These are phyloP conservation scores for Acanthosepion esculentum DNA, from an alignment of 2,888 invertebrate genomes.

Conservation along the genomic window DNA sequence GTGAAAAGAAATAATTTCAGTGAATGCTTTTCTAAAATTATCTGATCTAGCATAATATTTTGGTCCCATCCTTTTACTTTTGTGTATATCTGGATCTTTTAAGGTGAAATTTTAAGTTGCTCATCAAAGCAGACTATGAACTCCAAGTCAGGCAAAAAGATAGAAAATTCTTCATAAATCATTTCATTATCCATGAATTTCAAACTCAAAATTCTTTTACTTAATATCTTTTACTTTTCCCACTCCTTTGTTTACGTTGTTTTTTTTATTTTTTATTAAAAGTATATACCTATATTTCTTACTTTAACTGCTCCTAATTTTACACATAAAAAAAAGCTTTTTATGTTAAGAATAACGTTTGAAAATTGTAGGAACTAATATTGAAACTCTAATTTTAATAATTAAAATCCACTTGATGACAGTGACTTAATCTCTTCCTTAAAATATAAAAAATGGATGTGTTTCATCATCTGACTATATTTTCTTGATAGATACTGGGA, in stretches of 20 bases:
- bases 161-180: not conserved
- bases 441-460: not conserved
- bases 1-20: not conserved
- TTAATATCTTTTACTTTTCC: not conserved
- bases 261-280: not conserved
- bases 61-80: not conserved
- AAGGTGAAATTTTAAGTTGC: not conserved
- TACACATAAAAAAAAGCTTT: not conserved
- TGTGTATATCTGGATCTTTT: too few species aligned
- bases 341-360: not conserved
- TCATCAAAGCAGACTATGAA: conserved; percentile 3
- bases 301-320: not conserved
- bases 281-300: not conserved
- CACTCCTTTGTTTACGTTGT: too few species aligned
- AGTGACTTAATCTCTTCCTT: not conserved
- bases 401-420: not conserved
- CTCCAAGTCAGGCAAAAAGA: conserved; percentile 13
- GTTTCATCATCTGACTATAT: not conserved
- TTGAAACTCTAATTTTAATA: not conserved
- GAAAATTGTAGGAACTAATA: not conserved
- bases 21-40: not conserved
- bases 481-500: not conserved
- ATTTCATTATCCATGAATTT: not conserved
- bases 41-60: not conserved
- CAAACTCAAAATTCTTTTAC: not conserved